Percentiles rank a stretch among this genome's conserved stretches.
phyloP scores from a whole-genome alignment of 2,113 vertebrate genomes.

The Cygnus buccinator region DNA sequence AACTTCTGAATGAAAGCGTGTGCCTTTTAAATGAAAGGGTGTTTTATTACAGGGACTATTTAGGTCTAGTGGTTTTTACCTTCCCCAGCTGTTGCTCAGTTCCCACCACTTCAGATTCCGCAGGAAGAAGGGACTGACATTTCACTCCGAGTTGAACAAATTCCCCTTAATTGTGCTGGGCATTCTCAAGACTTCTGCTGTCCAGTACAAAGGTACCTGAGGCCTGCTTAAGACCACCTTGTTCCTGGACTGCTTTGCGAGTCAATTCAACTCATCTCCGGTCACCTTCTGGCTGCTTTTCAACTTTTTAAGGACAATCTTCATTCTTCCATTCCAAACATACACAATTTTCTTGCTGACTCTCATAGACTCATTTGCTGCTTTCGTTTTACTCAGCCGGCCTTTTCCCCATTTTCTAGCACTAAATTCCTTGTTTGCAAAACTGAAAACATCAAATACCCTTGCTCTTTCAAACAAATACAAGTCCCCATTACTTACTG shows the following conservation, averaged over 20 bases:
- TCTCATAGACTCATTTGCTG: neutral
- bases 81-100: neutral
- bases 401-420: neutral
- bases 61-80: neutral
- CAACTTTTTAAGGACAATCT: neutral
- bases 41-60: neutral
- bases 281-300: neutral
- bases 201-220: neutral
- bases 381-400: neutral
- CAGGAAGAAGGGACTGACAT: neutral
- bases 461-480: neutral
- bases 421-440: neutral
- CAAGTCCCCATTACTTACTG: neutral
- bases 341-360: neutral
- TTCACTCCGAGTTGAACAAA: neutral
- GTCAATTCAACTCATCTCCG: neutral
- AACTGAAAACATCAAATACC: neutral
- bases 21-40: neutral
- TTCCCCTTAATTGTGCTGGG: neutral
- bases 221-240: neutral
- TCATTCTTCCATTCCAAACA: neutral
- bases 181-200: neutral
- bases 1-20: neutral
- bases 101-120: neutral
- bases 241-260: neutral